Evolutionary conservation across 2,888 invertebrate genomes (phyloP).

Genomic region (Azorinus chamasolen): DNA sequence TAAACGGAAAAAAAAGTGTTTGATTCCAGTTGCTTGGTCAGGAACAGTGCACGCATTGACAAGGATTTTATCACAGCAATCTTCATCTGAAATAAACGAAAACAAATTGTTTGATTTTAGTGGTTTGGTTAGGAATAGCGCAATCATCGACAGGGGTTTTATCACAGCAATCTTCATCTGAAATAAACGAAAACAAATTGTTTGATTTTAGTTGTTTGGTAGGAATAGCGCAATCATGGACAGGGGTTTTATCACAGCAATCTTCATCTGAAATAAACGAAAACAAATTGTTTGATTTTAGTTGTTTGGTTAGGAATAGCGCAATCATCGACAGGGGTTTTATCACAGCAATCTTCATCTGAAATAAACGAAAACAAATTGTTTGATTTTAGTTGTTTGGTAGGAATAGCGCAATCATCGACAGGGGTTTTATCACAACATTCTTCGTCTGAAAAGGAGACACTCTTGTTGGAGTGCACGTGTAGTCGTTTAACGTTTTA

Average conservation of each 20-base stretch:
- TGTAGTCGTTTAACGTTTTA: too few relatives aligned
- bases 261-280: slow-evolving; percentile 30
- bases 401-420: slow-evolving; percentile 21
- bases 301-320: slow-evolving; percentile 18
- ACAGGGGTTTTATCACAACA: slow-evolving; percentile 4
- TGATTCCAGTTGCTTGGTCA: too few relatives aligned
- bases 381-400: too few relatives aligned
- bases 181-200: slow-evolving; percentile 1
- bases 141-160: slow-evolving; percentile 10
- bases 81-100: slow-evolving; percentile 33
- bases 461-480: too few relatives aligned
- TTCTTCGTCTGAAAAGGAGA: slow-evolving; percentile 32
- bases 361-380: slow-evolving; percentile 11
- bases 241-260: slow-evolving; percentile 1
- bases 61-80: slow-evolving; percentile 3
- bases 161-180: slow-evolving; percentile 25
- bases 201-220: too few relatives aligned
- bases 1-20: background rate
- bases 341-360: slow-evolving; percentile 22
- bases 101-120: too few relatives aligned
- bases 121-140: slow-evolving; percentile 19
- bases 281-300: too few relatives aligned
- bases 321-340: slow-evolving; percentile 15
- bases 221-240: slow-evolving; percentile 22
- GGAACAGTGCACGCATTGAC: slow-evolving; percentile 18